phyloP scores from a whole-genome alignment of 2,113 vertebrate species.

The Varanus salvator region DNA sequence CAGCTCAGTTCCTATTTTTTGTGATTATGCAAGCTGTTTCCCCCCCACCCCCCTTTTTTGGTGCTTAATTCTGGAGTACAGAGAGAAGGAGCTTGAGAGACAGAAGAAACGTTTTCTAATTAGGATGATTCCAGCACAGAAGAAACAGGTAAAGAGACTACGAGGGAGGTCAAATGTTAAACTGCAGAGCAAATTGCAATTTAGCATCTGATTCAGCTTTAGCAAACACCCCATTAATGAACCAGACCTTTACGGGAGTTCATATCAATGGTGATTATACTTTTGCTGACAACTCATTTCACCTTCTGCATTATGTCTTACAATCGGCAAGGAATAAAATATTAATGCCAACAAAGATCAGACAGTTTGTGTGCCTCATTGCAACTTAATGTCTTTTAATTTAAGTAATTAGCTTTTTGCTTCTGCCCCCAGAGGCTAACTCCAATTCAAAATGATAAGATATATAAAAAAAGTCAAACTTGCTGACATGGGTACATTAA shows the following conservation, averaged over 20 bases:
- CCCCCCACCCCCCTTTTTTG: not conserved
- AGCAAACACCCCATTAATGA: constrained; percentile 59
- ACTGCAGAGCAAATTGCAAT: constrained; percentile 50
- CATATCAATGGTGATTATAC: constrained; percentile 62
- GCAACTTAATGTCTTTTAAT: constrained; percentile 61
- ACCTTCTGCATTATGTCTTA: constrained; percentile 62
- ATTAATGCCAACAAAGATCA: constrained; percentile 68
- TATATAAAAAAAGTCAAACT: constrained; percentile 12
- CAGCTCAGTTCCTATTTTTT: not conserved
- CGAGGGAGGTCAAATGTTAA: constrained; percentile 65
- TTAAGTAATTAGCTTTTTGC: constrained; percentile 60
- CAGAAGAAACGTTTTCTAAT: constrained; percentile 29
- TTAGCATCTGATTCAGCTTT: constrained; percentile 60
- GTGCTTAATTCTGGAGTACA: constrained; percentile 3
- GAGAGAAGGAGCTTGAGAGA: not conserved
- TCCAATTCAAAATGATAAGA: constrained; percentile 33
- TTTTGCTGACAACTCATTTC: constrained; percentile 72
- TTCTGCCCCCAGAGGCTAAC: constrained; percentile 29
- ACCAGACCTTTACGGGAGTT: constrained; percentile 66
- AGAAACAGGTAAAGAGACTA: constrained; percentile 43
- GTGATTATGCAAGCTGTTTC: not conserved
- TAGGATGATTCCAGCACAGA: constrained; percentile 30
- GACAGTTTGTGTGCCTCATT: constrained; percentile 56
- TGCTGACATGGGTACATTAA: constrained; percentile 39
- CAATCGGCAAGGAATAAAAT: constrained; percentile 68